Conservation (phyloP, 2,888 invertebrate genomes). For the Mesochorus sp. region DNA sequence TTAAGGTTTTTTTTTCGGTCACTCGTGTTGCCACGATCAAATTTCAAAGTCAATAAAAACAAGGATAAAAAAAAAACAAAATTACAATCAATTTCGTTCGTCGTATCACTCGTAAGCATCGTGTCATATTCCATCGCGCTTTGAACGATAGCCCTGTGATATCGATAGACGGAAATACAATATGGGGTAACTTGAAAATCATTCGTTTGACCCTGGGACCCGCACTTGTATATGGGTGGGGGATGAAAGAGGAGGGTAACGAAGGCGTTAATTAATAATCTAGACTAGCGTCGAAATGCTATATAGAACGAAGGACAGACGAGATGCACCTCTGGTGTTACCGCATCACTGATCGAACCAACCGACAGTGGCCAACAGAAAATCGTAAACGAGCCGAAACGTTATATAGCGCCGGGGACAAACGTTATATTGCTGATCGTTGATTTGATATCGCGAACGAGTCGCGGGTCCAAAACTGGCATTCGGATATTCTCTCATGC, state of each 20-base stretch:
- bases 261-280: slow-evolving; percentile 58
- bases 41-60: no score
- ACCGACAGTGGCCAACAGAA: slow-evolving; percentile 45
- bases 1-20: no score
- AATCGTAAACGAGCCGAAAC: slow-evolving; percentile 58
- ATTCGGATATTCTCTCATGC: slow-evolving; percentile 19
- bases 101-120: no score
- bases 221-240: neutral
- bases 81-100: no score
- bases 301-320: slow-evolving; percentile 26
- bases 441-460: slow-evolving; percentile 53
- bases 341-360: slow-evolving; percentile 38
- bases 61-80: no score
- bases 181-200: no score
- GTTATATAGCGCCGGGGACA: slow-evolving; percentile 43
- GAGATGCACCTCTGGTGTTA: slow-evolving; percentile 2
- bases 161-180: no score
- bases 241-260: neutral
- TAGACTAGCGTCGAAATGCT: slow-evolving; percentile 46
- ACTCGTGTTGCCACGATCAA: no score
- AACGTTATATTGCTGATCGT: slow-evolving; percentile 52
- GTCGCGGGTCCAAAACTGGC: slow-evolving; percentile 45
- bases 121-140: no score
- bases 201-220: no score
- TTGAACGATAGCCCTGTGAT: no score